Percentiles rank a stretch among this genome's conserved stretches.
These are phyloP conservation scores for Brachyptera risi DNA, from an alignment of 2,888 invertebrate genomes.

Conservation along the genomic window DNA sequence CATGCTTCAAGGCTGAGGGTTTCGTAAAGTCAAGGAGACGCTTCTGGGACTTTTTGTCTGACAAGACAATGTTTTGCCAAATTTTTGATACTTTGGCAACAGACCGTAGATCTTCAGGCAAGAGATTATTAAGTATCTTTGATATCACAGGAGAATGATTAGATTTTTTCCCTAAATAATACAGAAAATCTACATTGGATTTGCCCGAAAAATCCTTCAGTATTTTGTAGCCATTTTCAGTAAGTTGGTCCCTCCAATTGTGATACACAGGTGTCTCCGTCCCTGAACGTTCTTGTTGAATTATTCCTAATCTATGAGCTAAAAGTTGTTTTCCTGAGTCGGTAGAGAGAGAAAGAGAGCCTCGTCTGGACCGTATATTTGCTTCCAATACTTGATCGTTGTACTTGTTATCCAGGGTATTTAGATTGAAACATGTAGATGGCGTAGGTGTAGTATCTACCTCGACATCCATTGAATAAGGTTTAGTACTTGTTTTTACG, in stretches of 20 bases:
- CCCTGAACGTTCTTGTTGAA: no score
- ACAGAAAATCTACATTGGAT: neutral
- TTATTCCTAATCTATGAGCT: no score
- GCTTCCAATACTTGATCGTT: neutral
- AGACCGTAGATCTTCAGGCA: neutral
- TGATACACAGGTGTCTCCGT: neutral
- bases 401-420: neutral
- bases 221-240: neutral
- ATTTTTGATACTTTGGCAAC: neutral
- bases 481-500: no score
- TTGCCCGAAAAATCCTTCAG: neutral
- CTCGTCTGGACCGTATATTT: no score
- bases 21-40: no score
- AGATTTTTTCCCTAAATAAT: neutral
- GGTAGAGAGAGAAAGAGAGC: no score
- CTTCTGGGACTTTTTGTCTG: neutral
- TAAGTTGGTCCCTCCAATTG: neutral
- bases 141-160: neutral
- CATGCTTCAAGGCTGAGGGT: no score
- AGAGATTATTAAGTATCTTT: neutral
- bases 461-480: no score
- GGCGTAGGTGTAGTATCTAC: neutral
- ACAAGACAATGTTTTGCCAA: neutral
- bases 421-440: neutral
- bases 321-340: no score